These are phyloP conservation scores for Caradrina clavipalpis DNA, from an alignment of 2,888 invertebrate species.

Conservation along the genomic window DNA sequence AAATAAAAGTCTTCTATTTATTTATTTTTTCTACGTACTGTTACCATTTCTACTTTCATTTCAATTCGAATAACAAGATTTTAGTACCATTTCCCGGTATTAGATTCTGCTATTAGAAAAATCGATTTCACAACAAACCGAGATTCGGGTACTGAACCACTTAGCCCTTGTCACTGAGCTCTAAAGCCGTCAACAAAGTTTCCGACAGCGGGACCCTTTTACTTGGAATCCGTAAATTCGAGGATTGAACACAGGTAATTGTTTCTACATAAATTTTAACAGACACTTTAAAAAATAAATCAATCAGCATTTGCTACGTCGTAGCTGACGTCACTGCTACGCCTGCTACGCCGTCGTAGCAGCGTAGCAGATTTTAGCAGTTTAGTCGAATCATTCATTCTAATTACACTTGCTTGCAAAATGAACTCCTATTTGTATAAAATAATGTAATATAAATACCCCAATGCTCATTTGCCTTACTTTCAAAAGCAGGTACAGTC, in stretches of 20 bases:
- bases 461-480: no score
- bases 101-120: neutral
- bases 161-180: slow-evolving; percentile 15
- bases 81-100: neutral
- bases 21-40: no score
- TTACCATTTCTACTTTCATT: no score
- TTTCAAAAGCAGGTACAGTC: no score
- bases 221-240: slow-evolving; percentile 3
- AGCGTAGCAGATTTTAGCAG: neutral
- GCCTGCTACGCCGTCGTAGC: slow-evolving; percentile 7
- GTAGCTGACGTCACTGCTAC: slow-evolving; percentile 2
- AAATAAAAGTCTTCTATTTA: no score
- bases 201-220: slow-evolving; percentile 3
- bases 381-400: neutral
- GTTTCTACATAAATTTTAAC: neutral
- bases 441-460: no score
- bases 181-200: slow-evolving; percentile 17
- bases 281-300: neutral
- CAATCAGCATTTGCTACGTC: neutral
- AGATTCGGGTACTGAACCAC: slow-evolving; percentile 1
- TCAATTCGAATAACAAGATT: neutral
- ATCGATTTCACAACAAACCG: neutral
- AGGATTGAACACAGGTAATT: neutral
- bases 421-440: no score
- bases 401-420: neutral